Percentiles rank a stretch among this genome's conserved stretches.
Evolutionary conservation across 2,888 invertebrate species (phyloP).

Genomic region (Prosopocoilus inquinatus): DNA sequence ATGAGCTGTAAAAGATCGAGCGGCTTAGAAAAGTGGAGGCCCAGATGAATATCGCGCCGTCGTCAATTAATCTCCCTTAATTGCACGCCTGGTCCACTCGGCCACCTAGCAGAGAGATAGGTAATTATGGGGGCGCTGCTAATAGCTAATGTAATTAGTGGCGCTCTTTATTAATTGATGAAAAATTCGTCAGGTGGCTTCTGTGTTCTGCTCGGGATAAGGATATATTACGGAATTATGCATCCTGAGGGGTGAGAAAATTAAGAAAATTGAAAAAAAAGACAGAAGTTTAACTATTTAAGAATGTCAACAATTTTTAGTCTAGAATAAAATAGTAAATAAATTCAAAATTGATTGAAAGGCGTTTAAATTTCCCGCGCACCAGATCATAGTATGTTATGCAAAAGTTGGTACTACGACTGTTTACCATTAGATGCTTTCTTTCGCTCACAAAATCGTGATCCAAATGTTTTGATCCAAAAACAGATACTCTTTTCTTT

Average conservation of each 20-base stretch:
- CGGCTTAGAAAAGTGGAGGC: constrained; percentile 38
- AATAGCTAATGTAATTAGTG: constrained; percentile 48
- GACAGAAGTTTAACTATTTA: too few species aligned
- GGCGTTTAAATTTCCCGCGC: too few species aligned
- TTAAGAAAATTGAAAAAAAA: neutral
- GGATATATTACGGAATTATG: constrained; percentile 20
- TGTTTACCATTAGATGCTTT: too few species aligned
- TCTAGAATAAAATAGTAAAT: too few species aligned
- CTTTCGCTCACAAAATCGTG: too few species aligned
- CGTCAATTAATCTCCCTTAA: constrained; percentile 39
- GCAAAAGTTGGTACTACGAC: too few species aligned
- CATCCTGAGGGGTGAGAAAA: neutral
- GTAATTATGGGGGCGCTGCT: constrained; percentile 45
- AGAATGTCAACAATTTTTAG: too few species aligned
- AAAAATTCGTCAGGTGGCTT: constrained; percentile 47
- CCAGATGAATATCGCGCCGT: constrained; percentile 34
- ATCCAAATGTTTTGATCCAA: too few species aligned
- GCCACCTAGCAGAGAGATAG: constrained; percentile 42
- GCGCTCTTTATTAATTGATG: constrained; percentile 44
- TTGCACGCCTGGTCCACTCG: constrained; percentile 36
- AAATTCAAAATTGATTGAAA: too few species aligned
- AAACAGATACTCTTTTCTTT: too few species aligned
- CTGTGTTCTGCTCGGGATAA: constrained; percentile 29
- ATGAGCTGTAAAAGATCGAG: constrained; percentile 51
- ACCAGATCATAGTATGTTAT: too few species aligned